These are phyloP conservation scores for Himalopsyche anomala DNA, from an alignment of 2,888 invertebrate species.

Conservation along the genomic window DNA sequence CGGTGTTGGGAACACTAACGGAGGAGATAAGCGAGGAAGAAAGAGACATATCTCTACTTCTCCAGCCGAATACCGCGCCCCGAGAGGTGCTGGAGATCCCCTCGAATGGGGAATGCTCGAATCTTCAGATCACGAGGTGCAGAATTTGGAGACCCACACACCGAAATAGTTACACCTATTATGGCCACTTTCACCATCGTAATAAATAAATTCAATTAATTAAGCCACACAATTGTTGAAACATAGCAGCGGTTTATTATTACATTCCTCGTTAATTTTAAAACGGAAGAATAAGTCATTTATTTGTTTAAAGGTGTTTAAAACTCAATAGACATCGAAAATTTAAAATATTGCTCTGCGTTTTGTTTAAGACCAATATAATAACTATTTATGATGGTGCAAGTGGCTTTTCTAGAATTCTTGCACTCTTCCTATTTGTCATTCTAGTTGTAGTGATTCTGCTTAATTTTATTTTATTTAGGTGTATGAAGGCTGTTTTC, in stretches of 20 bases:
- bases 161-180: not conserved
- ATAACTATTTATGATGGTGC: not conserved
- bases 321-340: too few relatives aligned
- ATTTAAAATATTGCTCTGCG: too few relatives aligned
- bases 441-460: not conserved
- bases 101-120: constrained; percentile 70
- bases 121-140: constrained; percentile 71
- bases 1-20: constrained; percentile 57
- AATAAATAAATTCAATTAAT: too few relatives aligned
- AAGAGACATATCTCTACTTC: constrained; percentile 69
- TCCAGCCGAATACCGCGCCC: constrained; percentile 68
- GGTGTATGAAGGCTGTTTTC: not conserved
- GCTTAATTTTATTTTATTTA: not conserved
- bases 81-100: constrained; percentile 69
- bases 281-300: too few relatives aligned
- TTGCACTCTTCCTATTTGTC: not conserved
- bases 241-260: too few relatives aligned
- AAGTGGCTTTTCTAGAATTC: constrained; percentile 11
- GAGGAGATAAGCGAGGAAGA: constrained; percentile 72
- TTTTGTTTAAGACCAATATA: not conserved
- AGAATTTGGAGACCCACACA: constrained; percentile 37
- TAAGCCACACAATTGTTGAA: too few relatives aligned
- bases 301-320: too few relatives aligned
- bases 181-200: not conserved
- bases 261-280: too few relatives aligned